Conservation (phyloP, 2,113 vertebrate genomes). For the Notechis scutatus region DNA sequence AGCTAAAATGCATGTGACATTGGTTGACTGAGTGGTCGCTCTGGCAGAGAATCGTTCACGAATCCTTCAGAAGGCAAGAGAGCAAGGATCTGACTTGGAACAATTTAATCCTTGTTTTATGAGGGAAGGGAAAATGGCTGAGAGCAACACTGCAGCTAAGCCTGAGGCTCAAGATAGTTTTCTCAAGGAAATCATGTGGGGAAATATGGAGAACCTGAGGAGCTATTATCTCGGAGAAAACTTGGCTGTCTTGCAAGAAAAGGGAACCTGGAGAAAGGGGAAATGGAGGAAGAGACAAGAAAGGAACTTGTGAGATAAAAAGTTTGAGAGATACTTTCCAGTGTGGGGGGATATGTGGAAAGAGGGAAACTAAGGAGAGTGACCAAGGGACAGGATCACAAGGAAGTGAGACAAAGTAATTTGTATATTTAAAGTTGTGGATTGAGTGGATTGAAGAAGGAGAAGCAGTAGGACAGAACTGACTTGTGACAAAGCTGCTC, state of each 20-base stretch:
- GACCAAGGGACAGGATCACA: not conserved
- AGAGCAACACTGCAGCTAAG: not conserved
- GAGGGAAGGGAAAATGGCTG: not conserved
- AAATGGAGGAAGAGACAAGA: not conserved
- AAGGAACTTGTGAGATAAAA: not conserved
- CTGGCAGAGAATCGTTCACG: not conserved
- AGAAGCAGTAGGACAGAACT: not conserved
- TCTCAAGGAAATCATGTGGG: not conserved
- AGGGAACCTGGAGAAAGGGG: not conserved
- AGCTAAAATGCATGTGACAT: not conserved
- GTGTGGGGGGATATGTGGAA: not conserved
- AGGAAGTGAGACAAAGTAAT: not conserved
- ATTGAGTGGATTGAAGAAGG: not conserved
- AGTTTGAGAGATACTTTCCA: not conserved
- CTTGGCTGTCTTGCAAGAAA: not conserved
- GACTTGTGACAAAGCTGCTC: not conserved
- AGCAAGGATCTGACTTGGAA: not conserved
- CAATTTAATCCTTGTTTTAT: not conserved
- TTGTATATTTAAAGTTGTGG: not conserved
- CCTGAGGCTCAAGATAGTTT: not conserved
- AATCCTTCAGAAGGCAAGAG: not conserved
- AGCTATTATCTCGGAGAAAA: not conserved
- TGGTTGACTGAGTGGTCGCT: not conserved
- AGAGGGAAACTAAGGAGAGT: not conserved
- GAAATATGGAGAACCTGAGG: not conserved